Evolutionary conservation across 2,797 vertebrate genomes (phyloP), one percentile per base, ranked within the genome.

Genomic region (Notolepis coatsorum): DNA sequence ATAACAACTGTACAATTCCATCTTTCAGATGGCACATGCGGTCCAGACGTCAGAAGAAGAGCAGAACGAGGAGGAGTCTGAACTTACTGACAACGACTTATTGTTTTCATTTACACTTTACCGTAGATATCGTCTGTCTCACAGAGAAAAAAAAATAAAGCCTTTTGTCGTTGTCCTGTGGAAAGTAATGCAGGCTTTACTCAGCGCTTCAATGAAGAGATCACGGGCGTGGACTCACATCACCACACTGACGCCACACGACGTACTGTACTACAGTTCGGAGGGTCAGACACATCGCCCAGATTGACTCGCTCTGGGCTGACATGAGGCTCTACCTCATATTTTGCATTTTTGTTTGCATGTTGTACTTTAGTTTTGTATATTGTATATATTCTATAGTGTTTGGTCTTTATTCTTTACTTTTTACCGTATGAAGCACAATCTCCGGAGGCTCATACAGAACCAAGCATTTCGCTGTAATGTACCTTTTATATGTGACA

Each of bases 1-100:
- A 27, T 68, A 66, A 52, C 27, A 61, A 62, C 50, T 80, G 41
- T 73, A 82, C 66, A 85, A 23, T 21, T 42, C 61, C 80, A 87
- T 75, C 71, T 53, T 72, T 53, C 65, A 74, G 81, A 81, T 72
- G 75, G 73, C 59, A 53, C 23, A 48, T 74, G 49, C 77, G 80
- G 81, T 78, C 20, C 24, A 39, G 13, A 48, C 1, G 42, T 27
- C 18, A 56, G 13, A 28, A 56, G 13, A 28, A 65, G 13, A 66
- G 18, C 35, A 5, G 27, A 37, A 15, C 30, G 10, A 31, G 43
- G 51, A 47, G 54, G 49, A 43, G 52, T 64, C 20, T 39, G 25
- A 31, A 33, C 20, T 17, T 10, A 50, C 12, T 20, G 23, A n/a
- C n/a, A n/a, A n/a, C n/a, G n/a, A n/a, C n/a, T n/a, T n/a, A n/a